These are phyloP conservation scores for Phrynosoma platyrhinos DNA, from an alignment of 2,113 vertebrate genomes.

Conservation along the genomic window DNA sequence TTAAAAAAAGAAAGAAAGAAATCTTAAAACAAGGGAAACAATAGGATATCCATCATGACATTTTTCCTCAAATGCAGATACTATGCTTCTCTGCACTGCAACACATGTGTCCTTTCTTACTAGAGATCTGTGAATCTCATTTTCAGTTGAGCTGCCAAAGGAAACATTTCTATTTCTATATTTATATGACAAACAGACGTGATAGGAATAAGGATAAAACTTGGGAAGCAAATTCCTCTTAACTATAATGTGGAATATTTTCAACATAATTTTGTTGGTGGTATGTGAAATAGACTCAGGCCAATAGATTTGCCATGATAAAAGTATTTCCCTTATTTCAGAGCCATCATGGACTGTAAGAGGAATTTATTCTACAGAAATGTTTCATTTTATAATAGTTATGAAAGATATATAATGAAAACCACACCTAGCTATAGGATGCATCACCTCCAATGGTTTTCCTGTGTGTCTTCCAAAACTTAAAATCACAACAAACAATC, in stretches of 20 bases:
- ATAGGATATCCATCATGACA: neutral
- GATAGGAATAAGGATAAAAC: slow-evolving; percentile 2
- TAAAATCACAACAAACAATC: neutral
- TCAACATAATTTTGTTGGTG: neutral
- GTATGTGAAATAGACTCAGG: neutral
- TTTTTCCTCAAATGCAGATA: neutral
- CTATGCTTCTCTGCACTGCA: neutral
- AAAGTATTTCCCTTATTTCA: neutral
- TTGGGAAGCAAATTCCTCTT: neutral
- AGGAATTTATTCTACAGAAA: neutral
- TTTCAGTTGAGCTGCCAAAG: slow-evolving; percentile 20
- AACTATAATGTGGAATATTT: neutral
- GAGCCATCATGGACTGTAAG: neutral
- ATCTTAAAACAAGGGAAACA: neutral
- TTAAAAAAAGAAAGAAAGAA: neutral
- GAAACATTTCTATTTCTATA: slow-evolving; percentile 16
- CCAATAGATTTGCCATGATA: neutral
- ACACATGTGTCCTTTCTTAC: neutral
- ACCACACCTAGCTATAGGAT: neutral
- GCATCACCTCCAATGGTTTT: neutral
- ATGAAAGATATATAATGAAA: neutral
- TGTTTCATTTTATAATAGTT: neutral
- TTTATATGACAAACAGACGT: neutral
- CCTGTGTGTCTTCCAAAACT: neutral
- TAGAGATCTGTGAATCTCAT: slow-evolving; percentile 17